These are phyloP conservation scores for Pogonus chalceus DNA, from an alignment of 1,140 invertebrate species.

Conservation along the genomic window DNA sequence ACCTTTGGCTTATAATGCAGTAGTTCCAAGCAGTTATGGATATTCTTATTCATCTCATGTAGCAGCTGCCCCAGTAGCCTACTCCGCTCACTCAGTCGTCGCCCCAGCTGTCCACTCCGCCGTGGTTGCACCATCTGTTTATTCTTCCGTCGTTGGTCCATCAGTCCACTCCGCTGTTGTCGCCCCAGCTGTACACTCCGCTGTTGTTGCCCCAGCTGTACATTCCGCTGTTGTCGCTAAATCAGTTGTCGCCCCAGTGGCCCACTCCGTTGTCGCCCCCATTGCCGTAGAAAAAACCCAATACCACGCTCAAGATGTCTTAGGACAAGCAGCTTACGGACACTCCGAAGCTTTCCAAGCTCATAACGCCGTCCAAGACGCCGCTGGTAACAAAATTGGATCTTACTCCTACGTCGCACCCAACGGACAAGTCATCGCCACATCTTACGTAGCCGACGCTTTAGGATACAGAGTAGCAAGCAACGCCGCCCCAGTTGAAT, in stretches of 20 bases:
- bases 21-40: slow-evolving; percentile 37
- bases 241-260: slow-evolving; percentile 34
- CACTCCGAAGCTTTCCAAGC: slow-evolving; percentile 43
- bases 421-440: slow-evolving; percentile 39
- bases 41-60: slow-evolving; percentile 33
- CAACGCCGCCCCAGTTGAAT: slow-evolving; percentile 38
- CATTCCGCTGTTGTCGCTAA: slow-evolving; percentile 36
- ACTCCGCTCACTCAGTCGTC: slow-evolving; percentile 25
- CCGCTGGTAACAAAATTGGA: slow-evolving; percentile 43
- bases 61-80: slow-evolving; percentile 28
- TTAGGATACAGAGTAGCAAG: slow-evolving; percentile 44
- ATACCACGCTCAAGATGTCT: slow-evolving; percentile 46
- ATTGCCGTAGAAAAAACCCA: slow-evolving; percentile 38
- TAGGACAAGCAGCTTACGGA: slow-evolving; percentile 45
- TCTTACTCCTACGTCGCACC: slow-evolving; percentile 45
- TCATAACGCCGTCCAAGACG: slow-evolving; percentile 43
- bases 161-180: slow-evolving; percentile 35
- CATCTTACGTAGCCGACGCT: slow-evolving; percentile 39
- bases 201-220: slow-evolving; percentile 32
- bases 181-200: slow-evolving; percentile 26
- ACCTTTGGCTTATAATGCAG: slow-evolving; percentile 29
- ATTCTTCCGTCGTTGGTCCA: slow-evolving; percentile 31
- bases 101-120: slow-evolving; percentile 29
- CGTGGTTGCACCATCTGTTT: slow-evolving; percentile 24
- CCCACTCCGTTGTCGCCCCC: slow-evolving; percentile 35